Base-by-base conservation (phyloP, 2,888 invertebrate species). In the Cepaea hortensis region DNA sequence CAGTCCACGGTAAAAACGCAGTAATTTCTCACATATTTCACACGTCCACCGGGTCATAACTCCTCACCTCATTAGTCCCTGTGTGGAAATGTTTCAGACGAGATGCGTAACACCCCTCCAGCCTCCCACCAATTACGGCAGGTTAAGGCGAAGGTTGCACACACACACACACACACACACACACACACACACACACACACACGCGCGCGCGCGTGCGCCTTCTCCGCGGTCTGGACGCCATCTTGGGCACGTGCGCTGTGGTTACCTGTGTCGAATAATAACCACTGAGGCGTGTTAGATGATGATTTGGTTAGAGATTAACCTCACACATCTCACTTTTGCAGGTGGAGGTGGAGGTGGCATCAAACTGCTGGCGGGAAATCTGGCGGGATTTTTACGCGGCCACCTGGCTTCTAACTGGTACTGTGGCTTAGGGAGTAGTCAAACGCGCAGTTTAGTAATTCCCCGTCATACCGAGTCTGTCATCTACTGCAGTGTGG, bases 221-320 rank as follows among this genome's bases (percentile, higher is more conserved):
- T 18, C 20, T 3, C 50, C 20, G 20, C 76, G 76, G 50, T 20
- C 48, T 76, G 76, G 50, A 11, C 76, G 15, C 20, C 76, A 20
- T 50, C 76, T 20, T 20, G 7, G 48, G 76, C 76, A 48, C 76
- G 76, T 76, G 35, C 15, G 55, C 76, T 46, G 76, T 55, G 76
- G 76, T 48, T 76, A 76, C 76, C 76, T 76, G 76, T 20, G 76
- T 50, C 20, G 76, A 76, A 48, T 50, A 50, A 76, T 4, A 76
- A 20, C 18, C 76, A n/a, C n/a, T 76, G 50, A 15, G 50, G 76
- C 76, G 76, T 48, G 76, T 20, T 76, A 5, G 50, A 76, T 76
- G 50, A 76, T 46, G 20, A 55, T 50, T 76, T 46, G 7, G 13
- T 13, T 35, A 0, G 46, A 46, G 73, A 73, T 46, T 73, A 11